Evolutionary conservation across 2,888 invertebrate species (phyloP), one percentile per base, ranked within the genome.

Genomic region (Phalera bucephala): DNA sequence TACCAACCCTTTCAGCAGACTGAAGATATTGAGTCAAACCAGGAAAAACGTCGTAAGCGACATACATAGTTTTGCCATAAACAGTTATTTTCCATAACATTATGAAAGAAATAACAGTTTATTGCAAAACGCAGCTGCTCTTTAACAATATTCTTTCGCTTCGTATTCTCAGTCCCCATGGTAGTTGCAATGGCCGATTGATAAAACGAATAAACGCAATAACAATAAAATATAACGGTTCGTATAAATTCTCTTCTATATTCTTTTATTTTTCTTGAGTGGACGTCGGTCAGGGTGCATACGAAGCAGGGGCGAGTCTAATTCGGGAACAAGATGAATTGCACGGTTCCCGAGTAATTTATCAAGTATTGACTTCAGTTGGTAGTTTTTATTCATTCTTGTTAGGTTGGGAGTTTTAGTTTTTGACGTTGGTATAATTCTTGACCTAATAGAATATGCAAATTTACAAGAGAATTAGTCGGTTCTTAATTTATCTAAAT

Each of bases 141-240:
- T n/a, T n/a, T n/a, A n/a, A n/a, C n/a, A n/a, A n/a, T n/a, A n/a
- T n/a, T n/a, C n/a, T n/a, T n/a, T n/a, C n/a, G n/a, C n/a, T n/a
- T n/a, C n/a, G n/a, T n/a, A n/a, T n/a, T n/a, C 29, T 29, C 45
- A 30, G 43, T 47, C 47, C 57, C 58, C 28, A n/a, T 22, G 36
- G 36, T 48, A 50, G 44, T 52, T 56, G 61, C 58, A 57, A 58
- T 38, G 38, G 60, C 46, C 57, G 48, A 68, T 73, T 74, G 74
- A 80, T 79, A 79, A 75, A 77, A 81, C 73, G 64, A 57, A 61
- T 61, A 61, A n/a, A 46, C 51, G 76, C 68, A 69, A 82, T 84
- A 84, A 82, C 82, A 81, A 82, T 84, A 84, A 84, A 84, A 79
- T 67, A 84, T 82, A 84, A 82, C 80, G 73, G 76, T 78, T 73